Percentiles rank a stretch among this genome's conserved stretches.
phyloP scores from a whole-genome alignment of 2,888 invertebrate species.

The Stegophylla sp. region DNA sequence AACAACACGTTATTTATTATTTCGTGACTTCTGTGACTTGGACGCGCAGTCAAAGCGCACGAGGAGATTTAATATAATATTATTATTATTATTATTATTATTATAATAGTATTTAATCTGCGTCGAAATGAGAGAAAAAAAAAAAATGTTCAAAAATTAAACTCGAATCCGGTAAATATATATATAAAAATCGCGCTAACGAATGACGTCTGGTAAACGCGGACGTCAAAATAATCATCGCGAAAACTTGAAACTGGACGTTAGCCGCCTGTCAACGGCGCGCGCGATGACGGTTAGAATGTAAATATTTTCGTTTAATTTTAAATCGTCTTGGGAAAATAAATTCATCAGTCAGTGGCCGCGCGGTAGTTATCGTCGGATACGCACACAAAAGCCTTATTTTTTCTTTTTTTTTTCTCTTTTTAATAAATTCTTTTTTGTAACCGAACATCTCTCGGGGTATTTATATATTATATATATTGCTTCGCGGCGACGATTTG shows the following conservation, averaged over 20 bases:
- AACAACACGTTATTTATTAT: too few species aligned
- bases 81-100: too few species aligned
- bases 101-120: conserved; percentile 33
- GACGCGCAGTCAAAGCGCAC: too few species aligned
- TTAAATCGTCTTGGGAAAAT: conserved; percentile 23
- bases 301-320: conserved; percentile 51
- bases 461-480: background rate
- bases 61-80: too few species aligned
- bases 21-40: too few species aligned
- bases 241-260: conserved; percentile 25
- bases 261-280: conserved; percentile 29
- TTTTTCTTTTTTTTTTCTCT: too few species aligned
- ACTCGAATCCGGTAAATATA: conserved; percentile 37
- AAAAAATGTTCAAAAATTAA: conserved; percentile 32
- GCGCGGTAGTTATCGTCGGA: background rate
- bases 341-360: conserved; percentile 33
- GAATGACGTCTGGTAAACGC: conserved; percentile 28
- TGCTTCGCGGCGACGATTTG: too few species aligned
- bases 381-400: background rate
- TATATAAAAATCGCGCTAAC: conserved; percentile 20
- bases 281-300: conserved; percentile 23
- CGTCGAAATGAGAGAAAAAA: background rate
- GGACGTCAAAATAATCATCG: conserved; percentile 25
- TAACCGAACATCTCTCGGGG: background rate
- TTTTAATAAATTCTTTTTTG: background rate